A percentile compares a stretch with the other conserved stretches of the same genome.
These are phyloP conservation scores for Rotaria magnacalcarata DNA, from an alignment of 2,888 invertebrate genomes.

Conservation along the genomic window DNA sequence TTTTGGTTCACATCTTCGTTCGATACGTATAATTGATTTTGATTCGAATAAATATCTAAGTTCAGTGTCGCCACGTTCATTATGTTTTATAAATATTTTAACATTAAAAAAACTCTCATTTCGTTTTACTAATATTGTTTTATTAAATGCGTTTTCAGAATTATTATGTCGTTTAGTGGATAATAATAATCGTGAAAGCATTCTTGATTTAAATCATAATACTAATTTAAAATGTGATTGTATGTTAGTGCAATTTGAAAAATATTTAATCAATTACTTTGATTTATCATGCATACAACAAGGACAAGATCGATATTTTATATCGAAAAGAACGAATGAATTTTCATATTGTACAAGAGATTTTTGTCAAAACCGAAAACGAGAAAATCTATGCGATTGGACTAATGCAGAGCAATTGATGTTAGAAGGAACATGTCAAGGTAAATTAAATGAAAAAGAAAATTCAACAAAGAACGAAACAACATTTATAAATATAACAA, in stretches of 20 bases:
- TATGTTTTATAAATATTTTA: neutral
- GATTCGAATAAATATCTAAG: neutral
- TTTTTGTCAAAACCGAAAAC: neutral
- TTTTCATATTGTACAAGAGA: neutral
- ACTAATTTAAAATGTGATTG: conserved; percentile 25
- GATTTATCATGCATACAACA: conserved; percentile 17
- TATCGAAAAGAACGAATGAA: neutral
- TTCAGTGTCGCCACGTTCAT: neutral
- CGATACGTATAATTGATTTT: neutral
- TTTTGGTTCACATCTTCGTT: neutral
- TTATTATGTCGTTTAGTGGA: neutral
- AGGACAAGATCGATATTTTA: neutral
- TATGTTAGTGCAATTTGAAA: neutral
- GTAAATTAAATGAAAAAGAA: neutral
- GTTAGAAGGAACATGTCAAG: neutral
- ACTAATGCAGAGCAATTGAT: neutral
- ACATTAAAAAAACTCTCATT: neutral
- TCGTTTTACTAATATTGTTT: neutral
- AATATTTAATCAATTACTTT: neutral
- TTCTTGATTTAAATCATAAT: conserved; percentile 2
- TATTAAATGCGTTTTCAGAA: neutral
- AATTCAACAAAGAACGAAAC: neutral
- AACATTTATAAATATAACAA: no score
- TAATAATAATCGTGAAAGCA: neutral
- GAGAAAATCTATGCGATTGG: neutral